Evolutionary conservation across 2,797 vertebrate species (phyloP).

Genomic region (Urosaurus nigricauda): DNA sequence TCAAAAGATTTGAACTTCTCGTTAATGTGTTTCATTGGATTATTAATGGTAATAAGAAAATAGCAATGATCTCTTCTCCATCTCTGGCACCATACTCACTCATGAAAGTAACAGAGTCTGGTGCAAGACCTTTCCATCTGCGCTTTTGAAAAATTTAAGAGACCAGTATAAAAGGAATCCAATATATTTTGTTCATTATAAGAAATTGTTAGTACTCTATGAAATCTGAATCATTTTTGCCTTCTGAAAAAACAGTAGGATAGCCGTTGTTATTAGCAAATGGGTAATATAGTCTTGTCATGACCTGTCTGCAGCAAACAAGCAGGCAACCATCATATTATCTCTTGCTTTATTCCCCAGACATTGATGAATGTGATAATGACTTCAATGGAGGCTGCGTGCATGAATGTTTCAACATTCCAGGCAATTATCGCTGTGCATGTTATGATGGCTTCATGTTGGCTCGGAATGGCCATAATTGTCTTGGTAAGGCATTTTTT

Average conservation of each 20-base stretch:
- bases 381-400: conserved; percentile 96
- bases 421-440: conserved; percentile 97
- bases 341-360: conserved; percentile 82
- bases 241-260: neutral
- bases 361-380: conserved; percentile 95
- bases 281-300: conserved; percentile 10
- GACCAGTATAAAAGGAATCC: neutral
- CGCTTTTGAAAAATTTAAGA: conserved; percentile 15
- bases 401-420: conserved; percentile 97
- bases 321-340: conserved; percentile 65
- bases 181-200: conserved; percentile 17
- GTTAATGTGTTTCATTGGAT: too few relatives aligned
- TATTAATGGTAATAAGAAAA: too few relatives aligned
- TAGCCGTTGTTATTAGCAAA: conserved; percentile 43
- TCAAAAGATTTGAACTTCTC: too few relatives aligned
- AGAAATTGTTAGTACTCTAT: conserved; percentile 12
- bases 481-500: conserved; percentile 87
- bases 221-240: conserved; percentile 32
- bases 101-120: neutral
- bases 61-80: neutral
- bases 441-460: conserved; percentile 97
- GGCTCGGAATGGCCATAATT: conserved; percentile 97
- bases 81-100: neutral
- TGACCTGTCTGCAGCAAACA: conserved; percentile 58
- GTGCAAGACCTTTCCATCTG: neutral